phyloP scores from a whole-genome alignment of 2,113 vertebrate species.

The Pristiophorus japonicus region DNA sequence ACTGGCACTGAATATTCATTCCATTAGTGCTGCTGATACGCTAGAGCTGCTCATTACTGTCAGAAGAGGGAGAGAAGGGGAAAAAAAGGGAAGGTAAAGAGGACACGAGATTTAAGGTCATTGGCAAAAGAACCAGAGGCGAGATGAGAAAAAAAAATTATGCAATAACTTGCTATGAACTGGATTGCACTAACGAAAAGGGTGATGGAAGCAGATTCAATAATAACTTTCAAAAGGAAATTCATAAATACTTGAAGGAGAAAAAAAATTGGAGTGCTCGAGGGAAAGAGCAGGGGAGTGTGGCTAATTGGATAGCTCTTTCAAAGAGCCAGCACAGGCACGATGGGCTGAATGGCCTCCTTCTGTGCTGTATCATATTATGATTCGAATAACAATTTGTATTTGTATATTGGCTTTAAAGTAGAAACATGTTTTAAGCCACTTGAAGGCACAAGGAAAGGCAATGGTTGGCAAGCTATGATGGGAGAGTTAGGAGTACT shows the following conservation, averaged over 20 bases:
- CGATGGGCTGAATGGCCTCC: neutral
- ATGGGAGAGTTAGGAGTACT: neutral
- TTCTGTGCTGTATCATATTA: neutral
- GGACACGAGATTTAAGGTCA: neutral
- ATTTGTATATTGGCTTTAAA: neutral
- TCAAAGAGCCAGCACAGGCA: neutral
- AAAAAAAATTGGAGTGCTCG: neutral
- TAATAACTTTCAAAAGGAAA: neutral
- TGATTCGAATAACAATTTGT: neutral
- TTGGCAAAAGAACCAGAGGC: neutral
- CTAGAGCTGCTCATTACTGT: neutral
- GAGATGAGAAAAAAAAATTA: neutral
- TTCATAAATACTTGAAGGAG: neutral
- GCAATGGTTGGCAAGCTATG: neutral
- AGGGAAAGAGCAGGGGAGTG: neutral
- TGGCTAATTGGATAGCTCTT: neutral
- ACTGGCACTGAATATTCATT: neutral
- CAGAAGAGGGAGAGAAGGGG: neutral
- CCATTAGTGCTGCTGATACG: neutral
- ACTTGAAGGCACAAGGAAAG: neutral
- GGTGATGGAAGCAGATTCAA: neutral
- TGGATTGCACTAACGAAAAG: neutral
- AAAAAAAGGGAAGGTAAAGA: neutral
- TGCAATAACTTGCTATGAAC: neutral
- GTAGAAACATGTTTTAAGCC: neutral